Evolutionary conservation across 1,140 invertebrate genomes (phyloP).

Genomic region (Drosophila triauraria): DNA sequence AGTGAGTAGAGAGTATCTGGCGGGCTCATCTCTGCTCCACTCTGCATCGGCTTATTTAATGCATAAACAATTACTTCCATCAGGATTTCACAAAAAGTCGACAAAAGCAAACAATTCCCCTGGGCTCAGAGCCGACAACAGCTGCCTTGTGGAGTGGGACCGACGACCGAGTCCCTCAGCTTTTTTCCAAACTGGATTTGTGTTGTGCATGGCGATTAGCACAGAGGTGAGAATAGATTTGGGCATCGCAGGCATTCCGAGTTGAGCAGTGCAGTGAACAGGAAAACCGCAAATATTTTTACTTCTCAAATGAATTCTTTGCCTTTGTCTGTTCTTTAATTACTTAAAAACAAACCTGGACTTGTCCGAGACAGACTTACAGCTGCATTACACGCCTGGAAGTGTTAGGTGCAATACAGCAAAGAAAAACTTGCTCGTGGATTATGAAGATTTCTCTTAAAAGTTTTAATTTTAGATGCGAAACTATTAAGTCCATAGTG

Average conservation of each 20-base stretch:
- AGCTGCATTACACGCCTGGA: background rate
- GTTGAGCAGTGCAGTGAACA: constrained; percentile 41
- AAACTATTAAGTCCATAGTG: too few relatives aligned
- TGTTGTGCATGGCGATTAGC: constrained; percentile 51
- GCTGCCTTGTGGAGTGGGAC: constrained; percentile 17
- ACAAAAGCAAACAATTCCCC: constrained; percentile 74
- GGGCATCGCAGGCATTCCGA: constrained; percentile 13
- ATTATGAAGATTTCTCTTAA: constrained; percentile 4
- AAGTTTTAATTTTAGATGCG: background rate
- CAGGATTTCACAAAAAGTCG: constrained; percentile 82
- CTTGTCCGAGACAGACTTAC: constrained; percentile 1
- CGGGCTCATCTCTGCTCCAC: constrained; percentile 40
- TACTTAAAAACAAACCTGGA: constrained; percentile 54
- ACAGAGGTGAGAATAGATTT: constrained; percentile 51
- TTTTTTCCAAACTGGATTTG: constrained; percentile 39
- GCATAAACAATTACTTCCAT: constrained; percentile 83
- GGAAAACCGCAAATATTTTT: constrained; percentile 75
- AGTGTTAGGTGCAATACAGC: background rate
- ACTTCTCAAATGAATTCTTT: constrained; percentile 39
- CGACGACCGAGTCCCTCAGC: constrained; percentile 41
- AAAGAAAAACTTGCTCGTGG: constrained; percentile 6
- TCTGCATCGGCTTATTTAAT: constrained; percentile 74
- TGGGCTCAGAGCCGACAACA: constrained; percentile 24
- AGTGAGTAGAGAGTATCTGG: constrained; percentile 38
- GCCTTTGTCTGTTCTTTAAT: constrained; percentile 64